These are phyloP conservation scores for Conopomorpha cramerella DNA, from an alignment of 1,140 invertebrate species.

Conservation along the genomic window DNA sequence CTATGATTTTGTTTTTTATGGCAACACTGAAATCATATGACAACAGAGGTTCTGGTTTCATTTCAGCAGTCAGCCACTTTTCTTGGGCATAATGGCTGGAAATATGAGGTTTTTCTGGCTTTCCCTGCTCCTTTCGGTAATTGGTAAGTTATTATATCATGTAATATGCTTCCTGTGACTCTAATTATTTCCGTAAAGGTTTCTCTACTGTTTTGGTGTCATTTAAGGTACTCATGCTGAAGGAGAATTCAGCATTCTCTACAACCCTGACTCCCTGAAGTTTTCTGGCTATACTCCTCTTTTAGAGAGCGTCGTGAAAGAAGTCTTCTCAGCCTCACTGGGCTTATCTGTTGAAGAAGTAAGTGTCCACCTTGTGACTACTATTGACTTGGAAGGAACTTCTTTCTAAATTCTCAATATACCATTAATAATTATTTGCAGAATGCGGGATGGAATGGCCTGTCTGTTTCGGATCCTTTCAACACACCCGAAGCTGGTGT, in stretches of 20 bases:
- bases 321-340: constrained; percentile 72
- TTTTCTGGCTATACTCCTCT: constrained; percentile 63
- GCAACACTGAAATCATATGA: constrained; percentile 50
- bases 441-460: constrained; percentile 71
- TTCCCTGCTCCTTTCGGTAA: constrained; percentile 29
- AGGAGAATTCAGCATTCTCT: constrained; percentile 71
- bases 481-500: constrained; percentile 77
- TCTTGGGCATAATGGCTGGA: constrained; percentile 38
- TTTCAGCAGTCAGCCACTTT: constrained; percentile 30
- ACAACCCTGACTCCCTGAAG: constrained; percentile 66
- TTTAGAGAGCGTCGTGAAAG: constrained; percentile 65
- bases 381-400: constrained; percentile 1
- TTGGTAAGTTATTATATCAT: constrained; percentile 23
- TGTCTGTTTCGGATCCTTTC: constrained; percentile 75
- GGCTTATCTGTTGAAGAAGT: constrained; percentile 69
- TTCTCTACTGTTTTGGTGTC: too few species aligned
- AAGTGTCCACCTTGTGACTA: constrained; percentile 8
- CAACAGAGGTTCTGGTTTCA: too few species aligned
- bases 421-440: constrained; percentile 34
- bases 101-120: constrained; percentile 35
- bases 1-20: constrained; percentile 8
- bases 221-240: constrained; percentile 63
- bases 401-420: neutral
- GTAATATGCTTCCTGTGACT: too few species aligned
- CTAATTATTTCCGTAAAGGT: too few species aligned